Percentiles rank a stretch among this genome's conserved stretches.
Evolutionary conservation across 2,113 vertebrate genomes (phyloP).

Genomic region (Hassar affinis): DNA sequence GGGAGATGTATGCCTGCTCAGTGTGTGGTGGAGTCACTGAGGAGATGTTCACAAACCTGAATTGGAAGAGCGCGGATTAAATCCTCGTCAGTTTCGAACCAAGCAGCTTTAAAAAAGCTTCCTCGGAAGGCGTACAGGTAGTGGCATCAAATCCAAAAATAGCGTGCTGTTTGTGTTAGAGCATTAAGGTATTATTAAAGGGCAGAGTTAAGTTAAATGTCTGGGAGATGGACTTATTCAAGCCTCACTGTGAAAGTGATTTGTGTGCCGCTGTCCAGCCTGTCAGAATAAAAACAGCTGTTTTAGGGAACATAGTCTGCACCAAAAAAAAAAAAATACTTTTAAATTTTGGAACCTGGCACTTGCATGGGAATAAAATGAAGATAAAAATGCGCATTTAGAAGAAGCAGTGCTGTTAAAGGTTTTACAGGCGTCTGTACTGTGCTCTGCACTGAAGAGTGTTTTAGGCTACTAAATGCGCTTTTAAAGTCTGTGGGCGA

Average conservation of each 20-base stretch:
- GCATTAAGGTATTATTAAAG: neutral
- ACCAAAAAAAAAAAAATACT: neutral
- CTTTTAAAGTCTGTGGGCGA: slow-evolving; percentile 18
- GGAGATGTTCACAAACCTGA: neutral
- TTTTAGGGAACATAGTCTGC: neutral
- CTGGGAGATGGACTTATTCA: neutral
- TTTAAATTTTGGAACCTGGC: neutral
- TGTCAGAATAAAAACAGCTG: neutral
- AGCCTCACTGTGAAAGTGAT: neutral
- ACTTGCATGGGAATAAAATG: neutral
- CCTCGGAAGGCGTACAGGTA: slow-evolving; percentile 39
- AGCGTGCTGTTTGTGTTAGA: neutral
- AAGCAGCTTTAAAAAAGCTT: neutral
- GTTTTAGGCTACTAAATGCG: neutral
- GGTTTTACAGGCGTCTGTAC: neutral
- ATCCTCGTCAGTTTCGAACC: neutral
- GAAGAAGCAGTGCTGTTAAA: neutral
- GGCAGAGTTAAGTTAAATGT: slow-evolving; percentile 27
- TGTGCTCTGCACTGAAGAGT: neutral
- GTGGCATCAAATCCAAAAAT: neutral
- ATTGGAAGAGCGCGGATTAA: neutral
- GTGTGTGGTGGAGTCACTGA: slow-evolving; percentile 2
- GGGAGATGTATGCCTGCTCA: slow-evolving; percentile 15
- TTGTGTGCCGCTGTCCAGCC: neutral
- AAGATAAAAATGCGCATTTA: neutral